These are phyloP conservation scores for Tanypteryx hageni DNA, from an alignment of 2,888 invertebrate species.

Conservation along the genomic window DNA sequence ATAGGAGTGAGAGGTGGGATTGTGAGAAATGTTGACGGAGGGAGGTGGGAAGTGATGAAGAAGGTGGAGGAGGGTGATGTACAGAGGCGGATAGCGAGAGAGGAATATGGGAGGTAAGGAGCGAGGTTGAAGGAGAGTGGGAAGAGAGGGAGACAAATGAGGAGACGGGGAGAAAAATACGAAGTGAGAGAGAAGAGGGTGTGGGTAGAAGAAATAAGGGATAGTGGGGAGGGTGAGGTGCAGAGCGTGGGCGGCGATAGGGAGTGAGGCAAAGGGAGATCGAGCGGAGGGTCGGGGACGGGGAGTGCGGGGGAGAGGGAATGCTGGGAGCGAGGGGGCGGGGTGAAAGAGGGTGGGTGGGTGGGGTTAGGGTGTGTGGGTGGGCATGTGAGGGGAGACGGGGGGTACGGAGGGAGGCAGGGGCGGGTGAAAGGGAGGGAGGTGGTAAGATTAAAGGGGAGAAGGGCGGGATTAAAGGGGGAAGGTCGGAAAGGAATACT, in stretches of 20 bases:
- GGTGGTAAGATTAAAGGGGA: conserved; percentile 20
- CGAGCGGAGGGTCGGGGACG: neutral
- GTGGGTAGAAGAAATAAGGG: too few species aligned
- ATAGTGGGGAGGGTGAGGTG: conserved; percentile 66
- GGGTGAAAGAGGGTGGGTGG: neutral
- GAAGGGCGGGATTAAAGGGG: conserved; percentile 16
- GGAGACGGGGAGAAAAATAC: neutral
- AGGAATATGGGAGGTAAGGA: too few species aligned
- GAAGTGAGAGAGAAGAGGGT: too few species aligned
- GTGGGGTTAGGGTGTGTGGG: neutral
- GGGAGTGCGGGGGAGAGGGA: conserved; percentile 3
- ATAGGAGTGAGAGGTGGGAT: neutral
- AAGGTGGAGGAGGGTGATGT: neutral
- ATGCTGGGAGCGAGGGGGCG: neutral
- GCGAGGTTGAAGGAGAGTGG: neutral
- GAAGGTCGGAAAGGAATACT: neutral
- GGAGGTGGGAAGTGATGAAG: neutral
- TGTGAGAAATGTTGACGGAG: neutral
- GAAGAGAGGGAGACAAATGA: neutral
- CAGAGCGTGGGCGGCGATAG: neutral
- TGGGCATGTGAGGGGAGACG: neutral
- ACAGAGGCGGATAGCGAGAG: neutral
- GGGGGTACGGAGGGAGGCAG: neutral
- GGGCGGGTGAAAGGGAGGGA: neutral
- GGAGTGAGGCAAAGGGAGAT: neutral